Base-by-base conservation (phyloP, 2,888 invertebrate species). In the Blera fallax region DNA sequence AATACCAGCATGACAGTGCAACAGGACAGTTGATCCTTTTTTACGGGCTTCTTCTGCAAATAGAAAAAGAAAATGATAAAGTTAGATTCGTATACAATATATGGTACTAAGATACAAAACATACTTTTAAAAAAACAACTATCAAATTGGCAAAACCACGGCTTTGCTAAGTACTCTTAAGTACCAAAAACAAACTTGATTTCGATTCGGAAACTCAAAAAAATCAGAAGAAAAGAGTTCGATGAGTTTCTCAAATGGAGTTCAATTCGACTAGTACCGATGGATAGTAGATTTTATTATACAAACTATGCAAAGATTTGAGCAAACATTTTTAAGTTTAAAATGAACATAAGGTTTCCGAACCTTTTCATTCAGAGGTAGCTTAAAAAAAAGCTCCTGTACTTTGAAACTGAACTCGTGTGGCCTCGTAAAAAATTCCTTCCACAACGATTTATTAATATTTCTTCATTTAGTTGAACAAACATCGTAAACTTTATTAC, bases 1-100 rank as follows among this genome's bases (percentile, higher is more conserved):
- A 62, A 98, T 97, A 65, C 98, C 98, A 64, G 98, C 98, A 90
- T 98, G 98, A 92, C 98, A 98, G 92, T 98, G 98, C 82, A 98
- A 95, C 90, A 98, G 93, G 45, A 98, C 97, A 56, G 91, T 90
- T 74, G 92, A 92, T 85, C 92, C 92, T 69, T 91, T 92, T 89
- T 92, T 90, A 43, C 92, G 91, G 83, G 92, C 92, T 88, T 92
- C 92, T 89, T 92, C 92, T 92, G 90, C 64, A 91, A 91, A 81
- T 56, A 88, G 10, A 87, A 76, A 80, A 72, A 87, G 67, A 87
- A 10, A 14, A 21, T 6, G 27, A 56, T 7, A 34, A 27, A 1
- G 3, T 70, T 45, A 45, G 40, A 32, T 40, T 27, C 6, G 24
- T 4, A 3, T 24, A 24, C 24, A 24, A 24, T 24, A 24, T 2